Evolutionary conservation across 2,888 invertebrate species (phyloP).

Genomic region (Calephelis perditalis): DNA sequence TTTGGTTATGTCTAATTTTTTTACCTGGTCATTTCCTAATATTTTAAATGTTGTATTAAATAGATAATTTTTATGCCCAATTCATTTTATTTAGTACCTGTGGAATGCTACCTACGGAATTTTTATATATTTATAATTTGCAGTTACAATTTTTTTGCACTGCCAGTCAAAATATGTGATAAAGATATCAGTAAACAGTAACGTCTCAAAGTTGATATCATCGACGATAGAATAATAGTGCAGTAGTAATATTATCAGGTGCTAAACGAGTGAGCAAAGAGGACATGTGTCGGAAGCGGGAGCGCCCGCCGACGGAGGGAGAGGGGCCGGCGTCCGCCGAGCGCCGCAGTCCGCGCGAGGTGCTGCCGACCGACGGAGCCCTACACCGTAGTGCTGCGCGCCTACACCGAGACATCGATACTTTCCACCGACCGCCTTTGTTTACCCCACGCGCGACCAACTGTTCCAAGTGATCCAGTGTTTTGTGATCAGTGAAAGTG

Average conservation of each 20-base stretch:
- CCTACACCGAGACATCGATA: slow-evolving; percentile 34
- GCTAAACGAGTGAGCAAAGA: slow-evolving; percentile 40
- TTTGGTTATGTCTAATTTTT: no score
- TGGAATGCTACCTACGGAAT: no score
- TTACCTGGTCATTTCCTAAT: no score
- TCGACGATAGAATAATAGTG: slow-evolving; percentile 25
- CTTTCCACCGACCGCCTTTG: slow-evolving; percentile 55
- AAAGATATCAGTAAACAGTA: no score
- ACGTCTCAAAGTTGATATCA: no score
- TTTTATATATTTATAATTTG: no score
- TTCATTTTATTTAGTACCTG: no score
- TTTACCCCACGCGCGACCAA: slow-evolving; percentile 55
- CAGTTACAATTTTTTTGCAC: no score
- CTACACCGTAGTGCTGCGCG: slow-evolving; percentile 29
- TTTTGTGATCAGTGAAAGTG: slow-evolving; percentile 25
- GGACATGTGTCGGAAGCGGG: slow-evolving; percentile 36
- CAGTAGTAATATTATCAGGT: slow-evolving; percentile 40
- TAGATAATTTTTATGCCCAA: no score
- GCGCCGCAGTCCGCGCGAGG: slow-evolving; percentile 61
- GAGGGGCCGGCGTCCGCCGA: slow-evolving; percentile 31
- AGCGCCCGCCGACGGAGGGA: slow-evolving; percentile 36
- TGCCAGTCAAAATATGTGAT: no score
- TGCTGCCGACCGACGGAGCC: slow-evolving; percentile 55
- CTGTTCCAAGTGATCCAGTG: slow-evolving; percentile 27
- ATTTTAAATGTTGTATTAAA: no score